Base-by-base conservation (phyloP, 2,888 invertebrate species). In the Abscondita cerata region DNA sequence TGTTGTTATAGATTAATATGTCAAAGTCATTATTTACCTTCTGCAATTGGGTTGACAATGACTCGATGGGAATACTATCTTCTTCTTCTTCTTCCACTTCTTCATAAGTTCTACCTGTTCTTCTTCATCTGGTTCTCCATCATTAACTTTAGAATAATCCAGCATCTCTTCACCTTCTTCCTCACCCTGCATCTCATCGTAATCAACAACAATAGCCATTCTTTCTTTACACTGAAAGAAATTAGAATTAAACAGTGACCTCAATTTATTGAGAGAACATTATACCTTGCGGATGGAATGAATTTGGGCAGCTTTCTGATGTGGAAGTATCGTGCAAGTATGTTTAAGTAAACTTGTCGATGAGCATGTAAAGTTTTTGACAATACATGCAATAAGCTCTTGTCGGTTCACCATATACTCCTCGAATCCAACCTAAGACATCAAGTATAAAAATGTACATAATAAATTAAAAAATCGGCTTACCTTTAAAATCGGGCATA, bases 401-500 rank as follows among this genome's bases (percentile, higher is more conserved):
- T 3, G 84, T 84, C 1, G 83, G 81, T 75, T 85, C 79, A 66
- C 81, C 79, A 16, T 82, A 82, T 12, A 85, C 84, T 9, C 83
- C 82, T 57, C 81, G 80, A 34, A 86, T 74, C 86, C 86, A 86
- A 64, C 85, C 86, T 85, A 59, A 25, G 69, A 71, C 66, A 54
- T n/a, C n/a, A 12, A n/a, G n/a, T n/a, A n/a, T n/a, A n/a, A n/a
- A n/a, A 40, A 40, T 15, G 20, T 48, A n/a, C 19, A 25, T 16
- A 34, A 46, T 33, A 16, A 15, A 18, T 33, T 33, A 33, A 20
- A 34, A 20, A 52, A 51, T 15, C 20, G 33, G n/a, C 36, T 63
- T 79, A 86, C 85, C 86, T 82, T 83, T 82, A 73, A 86, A 86
- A 77, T 85, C 85, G 0, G 83, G 81, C 82, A 84, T 83, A 66